Evolutionary conservation across 2,888 invertebrate species (phyloP).

Genomic region (Branchipolynoe longqiensis): DNA sequence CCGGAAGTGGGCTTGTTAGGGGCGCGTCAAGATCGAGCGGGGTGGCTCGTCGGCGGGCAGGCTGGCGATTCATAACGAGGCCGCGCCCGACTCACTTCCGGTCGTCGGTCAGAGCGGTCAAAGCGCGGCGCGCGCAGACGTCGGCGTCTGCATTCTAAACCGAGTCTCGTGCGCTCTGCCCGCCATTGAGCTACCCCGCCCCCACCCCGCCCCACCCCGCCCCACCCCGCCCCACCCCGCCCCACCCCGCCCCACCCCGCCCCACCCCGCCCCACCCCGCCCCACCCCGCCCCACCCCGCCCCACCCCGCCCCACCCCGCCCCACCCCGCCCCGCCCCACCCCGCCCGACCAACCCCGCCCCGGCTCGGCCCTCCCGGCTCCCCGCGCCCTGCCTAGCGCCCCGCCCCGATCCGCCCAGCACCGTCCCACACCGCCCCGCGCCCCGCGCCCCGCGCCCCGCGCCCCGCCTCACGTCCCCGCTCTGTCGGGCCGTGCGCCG

Average conservation of each 20-base stretch:
- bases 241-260: neutral
- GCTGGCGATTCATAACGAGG: slow-evolving; percentile 47
- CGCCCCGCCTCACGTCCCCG: neutral
- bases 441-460: too few relatives aligned
- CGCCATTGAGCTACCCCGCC: neutral
- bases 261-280: neutral
- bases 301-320: neutral
- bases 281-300: neutral
- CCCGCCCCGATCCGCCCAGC: neutral
- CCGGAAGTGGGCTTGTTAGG: slow-evolving; percentile 51
- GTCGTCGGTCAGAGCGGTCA: slow-evolving; percentile 37
- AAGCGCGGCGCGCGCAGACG: neutral
- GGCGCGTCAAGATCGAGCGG: slow-evolving; percentile 57
- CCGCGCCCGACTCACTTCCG: slow-evolving; percentile 32
- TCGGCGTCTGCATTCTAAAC: slow-evolving; percentile 42
- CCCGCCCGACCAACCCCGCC: neutral
- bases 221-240: slow-evolving; percentile 1
- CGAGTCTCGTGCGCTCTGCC: too few relatives aligned
- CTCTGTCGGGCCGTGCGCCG: neutral
- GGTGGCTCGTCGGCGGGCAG: slow-evolving; percentile 38
- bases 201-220: neutral
- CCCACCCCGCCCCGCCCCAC: neutral
- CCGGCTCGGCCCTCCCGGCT: neutral
- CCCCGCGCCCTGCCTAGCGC: neutral
- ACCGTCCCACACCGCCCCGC: neutral